Percentiles rank a stretch among this genome's conserved stretches.
Conservation (phyloP, 2,888 invertebrate species). For the Imbricaverruca yamaguchii region DNA sequence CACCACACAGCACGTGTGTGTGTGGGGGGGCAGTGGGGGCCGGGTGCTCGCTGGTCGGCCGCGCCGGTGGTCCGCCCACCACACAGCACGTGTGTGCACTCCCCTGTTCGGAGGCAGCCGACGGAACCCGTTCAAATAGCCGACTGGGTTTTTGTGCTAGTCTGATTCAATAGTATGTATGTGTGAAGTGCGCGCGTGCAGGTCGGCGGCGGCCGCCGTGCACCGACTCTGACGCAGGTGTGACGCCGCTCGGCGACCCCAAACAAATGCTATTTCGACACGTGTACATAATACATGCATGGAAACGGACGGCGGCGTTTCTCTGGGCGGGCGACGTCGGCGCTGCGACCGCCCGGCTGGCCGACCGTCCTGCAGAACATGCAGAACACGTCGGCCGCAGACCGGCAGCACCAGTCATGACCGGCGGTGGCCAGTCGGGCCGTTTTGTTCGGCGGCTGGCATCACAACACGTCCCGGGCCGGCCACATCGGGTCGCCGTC, state of each 20-base stretch:
- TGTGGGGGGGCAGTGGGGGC: not conserved
- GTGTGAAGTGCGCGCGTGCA: conserved; percentile 8
- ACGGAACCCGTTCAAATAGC: not conserved
- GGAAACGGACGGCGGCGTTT: not conserved
- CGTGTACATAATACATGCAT: conserved; percentile 9
- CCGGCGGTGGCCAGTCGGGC: too few relatives aligned
- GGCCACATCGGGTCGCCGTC: too few relatives aligned
- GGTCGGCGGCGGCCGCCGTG: not conserved
- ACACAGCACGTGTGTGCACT: not conserved
- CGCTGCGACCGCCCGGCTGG: too few relatives aligned
- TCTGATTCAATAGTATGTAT: conserved; percentile 15
- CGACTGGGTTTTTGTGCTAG: not conserved
- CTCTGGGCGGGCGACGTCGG: not conserved
- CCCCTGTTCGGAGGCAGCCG: too few relatives aligned
- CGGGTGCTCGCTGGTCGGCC: not conserved
- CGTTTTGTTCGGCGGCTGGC: too few relatives aligned
- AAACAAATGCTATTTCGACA: not conserved
- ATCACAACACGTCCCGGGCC: too few relatives aligned
- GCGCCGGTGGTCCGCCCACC: not conserved
- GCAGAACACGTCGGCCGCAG: too few relatives aligned
- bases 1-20: too few relatives aligned
- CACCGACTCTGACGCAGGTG: not conserved
- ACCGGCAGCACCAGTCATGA: too few relatives aligned
- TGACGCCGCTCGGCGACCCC: not conserved
- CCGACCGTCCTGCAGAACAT: too few relatives aligned